These are phyloP conservation scores for Knipowitschia caucasica DNA, from an alignment of 2,797 vertebrate genomes.

Conservation along the genomic window DNA sequence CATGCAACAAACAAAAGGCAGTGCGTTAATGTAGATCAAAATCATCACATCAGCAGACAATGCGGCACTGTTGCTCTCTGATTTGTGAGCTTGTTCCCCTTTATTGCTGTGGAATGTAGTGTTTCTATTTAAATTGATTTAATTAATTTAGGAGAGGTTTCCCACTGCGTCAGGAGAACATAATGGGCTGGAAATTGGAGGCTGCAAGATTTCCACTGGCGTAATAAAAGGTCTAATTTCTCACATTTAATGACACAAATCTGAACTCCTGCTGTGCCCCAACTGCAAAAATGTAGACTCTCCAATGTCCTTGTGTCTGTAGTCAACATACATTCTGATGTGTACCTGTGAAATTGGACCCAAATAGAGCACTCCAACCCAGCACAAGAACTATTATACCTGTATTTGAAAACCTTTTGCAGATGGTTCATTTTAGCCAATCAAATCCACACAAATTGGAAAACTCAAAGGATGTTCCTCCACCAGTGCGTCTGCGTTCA, in stretches of 20 bases:
- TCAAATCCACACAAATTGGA: neutral
- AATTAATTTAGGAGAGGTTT: slow-evolving; percentile 61
- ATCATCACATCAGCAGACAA: slow-evolving; percentile 44
- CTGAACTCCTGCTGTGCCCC: slow-evolving; percentile 29
- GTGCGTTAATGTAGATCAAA: neutral
- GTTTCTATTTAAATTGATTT: slow-evolving; percentile 59
- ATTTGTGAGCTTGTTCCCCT: slow-evolving; percentile 25
- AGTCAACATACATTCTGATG: slow-evolving; percentile 5
- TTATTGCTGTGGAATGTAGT: slow-evolving; percentile 41
- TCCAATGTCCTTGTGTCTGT: slow-evolving; percentile 5
- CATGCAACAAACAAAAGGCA: neutral
- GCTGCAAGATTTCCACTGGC: slow-evolving; percentile 37
- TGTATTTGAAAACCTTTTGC: neutral
- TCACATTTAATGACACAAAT: slow-evolving; percentile 53
- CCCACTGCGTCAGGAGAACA: slow-evolving; percentile 55
- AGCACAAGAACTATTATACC: slow-evolving; percentile 6
- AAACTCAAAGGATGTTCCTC: neutral
- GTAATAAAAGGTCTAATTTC: slow-evolving; percentile 54
- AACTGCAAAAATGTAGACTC: slow-evolving; percentile 18
- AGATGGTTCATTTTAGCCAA: neutral
- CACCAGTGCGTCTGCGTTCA: neutral
- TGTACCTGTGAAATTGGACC: neutral
- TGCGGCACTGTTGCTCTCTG: slow-evolving; percentile 25
- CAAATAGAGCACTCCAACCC: slow-evolving; percentile 9
- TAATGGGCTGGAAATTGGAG: slow-evolving; percentile 56